Evolutionary conservation across 2,797 vertebrate genomes (phyloP).

Genomic region (Hydrolagus colliei): DNA sequence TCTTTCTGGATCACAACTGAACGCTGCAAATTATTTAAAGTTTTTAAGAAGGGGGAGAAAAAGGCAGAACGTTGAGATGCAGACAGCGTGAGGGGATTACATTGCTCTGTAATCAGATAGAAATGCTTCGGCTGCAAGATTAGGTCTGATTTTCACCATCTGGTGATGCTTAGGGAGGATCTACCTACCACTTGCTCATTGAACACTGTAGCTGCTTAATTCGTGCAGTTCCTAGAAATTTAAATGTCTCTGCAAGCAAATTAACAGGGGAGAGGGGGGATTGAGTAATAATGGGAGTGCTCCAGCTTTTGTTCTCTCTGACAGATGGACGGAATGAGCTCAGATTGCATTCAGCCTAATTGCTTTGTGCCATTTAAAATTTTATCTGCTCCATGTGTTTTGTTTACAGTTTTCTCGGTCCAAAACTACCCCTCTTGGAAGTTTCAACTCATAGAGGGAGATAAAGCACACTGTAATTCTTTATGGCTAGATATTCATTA

Average conservation of each 20-base stretch:
- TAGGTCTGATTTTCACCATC: slow-evolving; percentile 87
- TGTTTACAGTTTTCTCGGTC: slow-evolving; percentile 96
- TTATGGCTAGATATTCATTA: slow-evolving; percentile 82
- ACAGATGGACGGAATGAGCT: slow-evolving; percentile 98
- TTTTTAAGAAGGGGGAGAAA: slow-evolving; percentile 68
- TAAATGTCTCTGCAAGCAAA: slow-evolving; percentile 94
- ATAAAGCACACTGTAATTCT: slow-evolving; percentile 84
- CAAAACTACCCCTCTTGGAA: slow-evolving; percentile 68
- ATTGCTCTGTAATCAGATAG: slow-evolving; percentile 71
- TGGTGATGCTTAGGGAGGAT: slow-evolving; percentile 87
- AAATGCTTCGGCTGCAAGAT: slow-evolving; percentile 77
- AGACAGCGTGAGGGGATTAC: slow-evolving; percentile 70
- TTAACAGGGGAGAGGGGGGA: slow-evolving; percentile 90
- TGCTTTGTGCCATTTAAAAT: slow-evolving; percentile 98
- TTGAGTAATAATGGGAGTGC: slow-evolving; percentile 89
- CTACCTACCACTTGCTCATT: slow-evolving; percentile 70
- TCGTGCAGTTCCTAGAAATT: slow-evolving; percentile 85
- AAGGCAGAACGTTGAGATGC: slow-evolving; percentile 51
- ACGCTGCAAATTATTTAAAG: slow-evolving; percentile 57
- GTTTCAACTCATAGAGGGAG: slow-evolving; percentile 57
- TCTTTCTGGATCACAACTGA: slow-evolving; percentile 51
- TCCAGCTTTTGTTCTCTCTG: slow-evolving; percentile 94
- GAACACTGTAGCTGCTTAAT: slow-evolving; percentile 73
- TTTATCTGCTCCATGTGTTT: slow-evolving; percentile 97
- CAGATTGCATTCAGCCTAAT: slow-evolving; percentile 99